These are phyloP conservation scores for Leptinotarsa undecemlineata DNA, from an alignment of 1,140 invertebrate genomes.

Conservation along the genomic window DNA sequence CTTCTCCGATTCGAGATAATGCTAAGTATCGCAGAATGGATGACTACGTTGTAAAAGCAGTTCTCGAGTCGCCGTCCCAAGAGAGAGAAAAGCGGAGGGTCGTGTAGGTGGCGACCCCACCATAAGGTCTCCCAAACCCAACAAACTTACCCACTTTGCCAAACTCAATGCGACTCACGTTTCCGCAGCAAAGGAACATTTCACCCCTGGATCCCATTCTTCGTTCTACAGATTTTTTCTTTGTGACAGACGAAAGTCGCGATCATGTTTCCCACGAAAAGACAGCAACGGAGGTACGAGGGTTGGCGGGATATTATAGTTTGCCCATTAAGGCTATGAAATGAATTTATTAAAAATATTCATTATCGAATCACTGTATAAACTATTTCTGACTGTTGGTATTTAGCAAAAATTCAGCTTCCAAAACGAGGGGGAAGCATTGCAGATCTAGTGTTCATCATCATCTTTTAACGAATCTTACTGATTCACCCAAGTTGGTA, in stretches of 20 bases:
- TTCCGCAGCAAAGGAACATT: conserved; percentile 49
- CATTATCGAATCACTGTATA: no score
- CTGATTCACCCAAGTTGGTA: no score
- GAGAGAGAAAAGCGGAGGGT: conserved; percentile 9
- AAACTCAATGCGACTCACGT: conserved; percentile 48
- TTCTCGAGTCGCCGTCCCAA: neutral
- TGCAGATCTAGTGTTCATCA: no score
- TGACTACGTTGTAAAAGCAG: conserved; percentile 3
- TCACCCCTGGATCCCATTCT: conserved; percentile 15
- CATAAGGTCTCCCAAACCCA: conserved; percentile 47
- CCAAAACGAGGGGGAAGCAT: no score
- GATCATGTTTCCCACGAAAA: neutral
- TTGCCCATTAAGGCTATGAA: no score
- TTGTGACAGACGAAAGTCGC: neutral
- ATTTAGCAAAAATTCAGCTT: no score
- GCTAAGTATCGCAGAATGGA: conserved; percentile 16
- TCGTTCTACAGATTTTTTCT: conserved; percentile 12
- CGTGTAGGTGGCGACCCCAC: conserved; percentile 1
- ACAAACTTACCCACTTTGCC: conserved; percentile 50
- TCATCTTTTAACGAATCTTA: no score
- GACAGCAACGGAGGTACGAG: neutral
- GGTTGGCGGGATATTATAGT: neutral
- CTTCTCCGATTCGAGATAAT: neutral
- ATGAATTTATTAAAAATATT: no score
- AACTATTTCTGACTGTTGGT: no score